Evolutionary conservation across 53 echinoderm and acorn worm species (phyloP), one percentile per base, ranked within the genome.

Genomic region (Zoroaster sp.): DNA sequence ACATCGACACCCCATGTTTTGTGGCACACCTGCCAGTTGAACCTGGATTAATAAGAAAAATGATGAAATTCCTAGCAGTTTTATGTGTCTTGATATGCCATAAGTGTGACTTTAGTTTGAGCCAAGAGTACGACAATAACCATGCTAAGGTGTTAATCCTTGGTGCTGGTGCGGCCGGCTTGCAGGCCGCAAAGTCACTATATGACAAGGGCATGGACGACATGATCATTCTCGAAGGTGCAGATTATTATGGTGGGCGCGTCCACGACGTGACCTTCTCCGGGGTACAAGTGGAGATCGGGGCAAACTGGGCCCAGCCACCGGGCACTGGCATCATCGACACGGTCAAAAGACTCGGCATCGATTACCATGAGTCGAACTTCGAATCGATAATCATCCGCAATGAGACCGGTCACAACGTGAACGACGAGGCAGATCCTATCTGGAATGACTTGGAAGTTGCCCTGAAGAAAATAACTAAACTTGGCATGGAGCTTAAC

Each of bases 261-360:
- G 82, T 90, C 8, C 80, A 81, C 36, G 73, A 83, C 15, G 83
- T 83, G 6, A 81, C 79, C 7, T 90, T 90, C 33, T 82, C 35
- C 37, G 90, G 90, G 21, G 40, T 72, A 18, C 71, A 69, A 37
- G 65, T 90, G 12, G 90, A 90, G 65, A n/a, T 72, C 1, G 90
- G 90, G 18, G 90, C 90, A 20, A 90, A 76, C 40, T 90, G 90
- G 90, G 80, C 80, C 3, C 90, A 90, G 40, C 90, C 90, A 0
- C 73, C 73, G 11, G 65, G 38, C 28, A 80, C 90, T 2, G 23
- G 3, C 0, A 82, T 82, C 21, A 55, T 90, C 17, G 65, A 53
- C n/a, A n/a, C n/a, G n/a, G n/a, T n/a, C n/a, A n/a, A n/a, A n/a
- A n/a, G n/a, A n/a, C n/a, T n/a, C n/a, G 9, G 12, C 12, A 81